These are phyloP conservation scores for Diploscapter pachys DNA, from an alignment of 1,140 invertebrate genomes.

Conservation along the genomic window DNA sequence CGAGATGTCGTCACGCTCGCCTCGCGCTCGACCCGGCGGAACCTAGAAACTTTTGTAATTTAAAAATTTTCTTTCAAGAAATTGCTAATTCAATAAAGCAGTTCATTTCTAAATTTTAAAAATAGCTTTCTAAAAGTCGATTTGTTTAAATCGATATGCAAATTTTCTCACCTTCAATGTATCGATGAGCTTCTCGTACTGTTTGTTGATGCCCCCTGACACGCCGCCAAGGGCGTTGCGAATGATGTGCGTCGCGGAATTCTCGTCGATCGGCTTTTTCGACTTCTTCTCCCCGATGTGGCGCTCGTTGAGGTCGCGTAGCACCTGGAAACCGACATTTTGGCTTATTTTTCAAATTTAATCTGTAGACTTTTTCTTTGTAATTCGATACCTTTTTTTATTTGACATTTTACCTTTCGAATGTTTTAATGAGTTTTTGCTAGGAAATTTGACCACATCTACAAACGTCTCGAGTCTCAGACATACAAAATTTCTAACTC, in stretches of 20 bases:
- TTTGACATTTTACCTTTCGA: too few relatives aligned
- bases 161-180: slow-evolving; percentile 26
- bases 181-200: slow-evolving; percentile 51
- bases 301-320: slow-evolving; percentile 41
- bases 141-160: not conserved
- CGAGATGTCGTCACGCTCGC: slow-evolving; percentile 55
- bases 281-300: slow-evolving; percentile 31
- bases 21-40: slow-evolving; percentile 49
- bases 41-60: slow-evolving; percentile 24
- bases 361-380: too few relatives aligned
- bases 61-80: not conserved
- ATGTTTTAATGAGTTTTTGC: too few relatives aligned
- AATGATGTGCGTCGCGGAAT: slow-evolving; percentile 55
- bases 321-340: slow-evolving; percentile 39
- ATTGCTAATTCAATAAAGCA: not conserved
- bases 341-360: not conserved
- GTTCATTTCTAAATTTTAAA: not conserved
- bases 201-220: slow-evolving; percentile 52
- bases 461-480: too few relatives aligned
- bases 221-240: slow-evolving; percentile 54
- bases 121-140: not conserved
- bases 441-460: too few relatives aligned
- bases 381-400: too few relatives aligned
- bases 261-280: slow-evolving; percentile 57
- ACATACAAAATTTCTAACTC: too few relatives aligned